These are phyloP conservation scores for Drosophila littoralis DNA, from an alignment of 1,140 invertebrate genomes.

Conservation along the genomic window DNA sequence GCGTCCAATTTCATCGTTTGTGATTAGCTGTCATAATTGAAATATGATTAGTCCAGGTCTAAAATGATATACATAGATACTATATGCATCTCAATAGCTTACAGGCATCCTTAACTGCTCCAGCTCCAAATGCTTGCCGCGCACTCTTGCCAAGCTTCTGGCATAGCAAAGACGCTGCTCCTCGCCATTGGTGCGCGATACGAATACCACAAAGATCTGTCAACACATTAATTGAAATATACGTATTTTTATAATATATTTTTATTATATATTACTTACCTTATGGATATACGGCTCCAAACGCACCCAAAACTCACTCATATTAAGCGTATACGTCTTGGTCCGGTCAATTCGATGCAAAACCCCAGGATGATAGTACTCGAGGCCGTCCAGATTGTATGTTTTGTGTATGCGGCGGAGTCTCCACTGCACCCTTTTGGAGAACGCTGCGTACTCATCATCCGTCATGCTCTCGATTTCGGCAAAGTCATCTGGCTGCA, in stretches of 20 bases:
- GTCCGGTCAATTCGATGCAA: constrained; percentile 38
- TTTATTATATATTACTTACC: constrained; percentile 6
- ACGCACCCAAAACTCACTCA: constrained; percentile 42
- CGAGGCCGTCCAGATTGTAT: constrained; percentile 2
- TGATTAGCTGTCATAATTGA: constrained; percentile 18
- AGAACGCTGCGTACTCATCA: constrained; percentile 24
- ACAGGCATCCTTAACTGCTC: constrained; percentile 16
- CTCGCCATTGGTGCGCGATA: constrained; percentile 28
- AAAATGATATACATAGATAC: not conserved
- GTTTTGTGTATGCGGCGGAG: constrained; percentile 21
- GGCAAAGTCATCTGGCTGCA: constrained; percentile 37
- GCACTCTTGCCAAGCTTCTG: constrained; percentile 8
- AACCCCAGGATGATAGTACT: constrained; percentile 34
- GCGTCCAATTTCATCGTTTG: constrained; percentile 18
- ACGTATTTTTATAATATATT: not conserved
- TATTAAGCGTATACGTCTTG: constrained; percentile 28
- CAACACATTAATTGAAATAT: not conserved
- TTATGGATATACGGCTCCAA: constrained; percentile 31
- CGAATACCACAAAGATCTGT: constrained; percentile 32
- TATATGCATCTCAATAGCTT: not conserved
- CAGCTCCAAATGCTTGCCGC: not conserved
- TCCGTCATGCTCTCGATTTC: constrained; percentile 23
- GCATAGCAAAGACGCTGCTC: constrained; percentile 39
- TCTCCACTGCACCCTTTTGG: constrained; percentile 23
- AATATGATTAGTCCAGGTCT: no score